These are phyloP conservation scores for Creontiades dilutus DNA, from an alignment of 2,888 invertebrate genomes.

Conservation along the genomic window DNA sequence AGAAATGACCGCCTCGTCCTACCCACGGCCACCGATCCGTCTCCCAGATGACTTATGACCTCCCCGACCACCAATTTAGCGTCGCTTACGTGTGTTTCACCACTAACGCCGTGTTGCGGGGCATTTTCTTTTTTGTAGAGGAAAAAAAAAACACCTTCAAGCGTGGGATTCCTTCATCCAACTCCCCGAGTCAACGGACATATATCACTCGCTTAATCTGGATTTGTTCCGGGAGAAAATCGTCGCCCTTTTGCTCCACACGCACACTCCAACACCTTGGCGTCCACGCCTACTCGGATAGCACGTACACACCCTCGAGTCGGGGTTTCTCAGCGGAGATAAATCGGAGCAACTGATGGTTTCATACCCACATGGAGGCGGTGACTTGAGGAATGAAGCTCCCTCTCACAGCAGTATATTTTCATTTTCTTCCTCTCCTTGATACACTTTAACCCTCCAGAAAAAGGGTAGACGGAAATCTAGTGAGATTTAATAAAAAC, in stretches of 20 bases:
- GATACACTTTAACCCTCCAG: not conserved
- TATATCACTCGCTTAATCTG: slow-evolving; percentile 39
- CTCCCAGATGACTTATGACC: slow-evolving; percentile 2
- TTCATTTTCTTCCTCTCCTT: not conserved
- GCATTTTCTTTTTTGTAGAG: not conserved
- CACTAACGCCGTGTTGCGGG: not conserved
- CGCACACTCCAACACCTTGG: not conserved
- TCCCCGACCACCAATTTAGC: not conserved
- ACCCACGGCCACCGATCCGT: not conserved
- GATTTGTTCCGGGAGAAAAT: slow-evolving; percentile 36
- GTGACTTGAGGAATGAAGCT: slow-evolving; percentile 14
- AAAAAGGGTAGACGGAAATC: too few species aligned
- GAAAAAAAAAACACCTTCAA: slow-evolving; percentile 2
- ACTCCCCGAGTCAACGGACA: slow-evolving; percentile 7
- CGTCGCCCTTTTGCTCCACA: not conserved
- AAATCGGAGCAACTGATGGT: not conserved
- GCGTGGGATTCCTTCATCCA: not conserved
- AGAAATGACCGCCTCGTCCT: not conserved
- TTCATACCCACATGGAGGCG: not conserved
- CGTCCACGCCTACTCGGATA: not conserved
- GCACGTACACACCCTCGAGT: not conserved
- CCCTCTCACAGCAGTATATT: not conserved
- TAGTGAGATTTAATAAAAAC: too few species aligned
- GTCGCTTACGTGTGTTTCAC: not conserved
- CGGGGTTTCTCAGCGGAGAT: not conserved